Evolutionary conservation across 1,140 invertebrate species (phyloP), one percentile per base, ranked within the genome.

Genomic region (Metopolophium dirhodum): DNA sequence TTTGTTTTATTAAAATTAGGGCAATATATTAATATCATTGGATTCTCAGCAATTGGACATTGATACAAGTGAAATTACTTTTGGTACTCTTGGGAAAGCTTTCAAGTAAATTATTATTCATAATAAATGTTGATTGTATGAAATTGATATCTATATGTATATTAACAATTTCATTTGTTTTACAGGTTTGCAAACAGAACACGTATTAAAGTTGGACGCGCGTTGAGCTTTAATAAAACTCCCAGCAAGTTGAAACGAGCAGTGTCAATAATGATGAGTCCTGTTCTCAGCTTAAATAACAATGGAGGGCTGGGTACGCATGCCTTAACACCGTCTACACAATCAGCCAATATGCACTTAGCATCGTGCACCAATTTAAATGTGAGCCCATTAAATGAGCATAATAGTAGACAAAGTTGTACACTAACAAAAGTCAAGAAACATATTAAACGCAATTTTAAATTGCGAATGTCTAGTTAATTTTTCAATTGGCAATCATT

Each of bases 161-260:
- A 51, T 35, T 89, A 83, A n/a, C 93, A 18, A 93, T 85, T 93
- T 7, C 89, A 85, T 94, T 94, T 94, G 94, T 95, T 94, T 94
- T 95, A 87, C 93, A 98, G 97, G 95, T 97, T 98, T 95, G 97
- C 97, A 23, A 97, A 97, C 61, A 96, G 97, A 94, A 98, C 98
- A 26, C 96, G 97, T 94, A 96, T 98, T 94, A 98, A 98, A 96
- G 98, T 99, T 41, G 98, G 98, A 88, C 96, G 98, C 94, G 98
- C 98, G 92, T 97, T 99, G 94, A 99, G 98, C 92, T 98, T 99
- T 95, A 99, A 98, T 95, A 98, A 98, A 95, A 99, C 98, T 14
- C 93, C 93, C 0, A 94, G 89, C 54, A 98, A 98, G 95, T 95
- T 99, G 94, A 99, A 99, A 95, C 96, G 98, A 91, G 98, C 98